These are phyloP conservation scores for Centropus bengalensis DNA, from an alignment of 2,113 vertebrate species.

Conservation along the genomic window DNA sequence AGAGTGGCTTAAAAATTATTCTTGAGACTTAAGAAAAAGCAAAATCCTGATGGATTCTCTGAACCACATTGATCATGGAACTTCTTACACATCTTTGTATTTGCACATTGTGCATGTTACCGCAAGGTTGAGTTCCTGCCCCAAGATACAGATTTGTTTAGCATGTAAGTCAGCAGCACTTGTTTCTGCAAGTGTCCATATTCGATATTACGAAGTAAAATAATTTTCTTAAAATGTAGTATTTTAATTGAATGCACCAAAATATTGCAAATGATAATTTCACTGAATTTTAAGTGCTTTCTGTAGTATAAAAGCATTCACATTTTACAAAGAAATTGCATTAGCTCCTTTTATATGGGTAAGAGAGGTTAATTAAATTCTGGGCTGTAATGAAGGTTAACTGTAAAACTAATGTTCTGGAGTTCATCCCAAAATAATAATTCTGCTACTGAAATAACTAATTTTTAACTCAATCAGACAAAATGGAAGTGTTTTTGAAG, in stretches of 20 bases:
- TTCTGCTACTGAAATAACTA: conserved; percentile 65
- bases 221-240: conserved; percentile 1
- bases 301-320: conserved; percentile 19
- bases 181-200: neutral
- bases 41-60: neutral
- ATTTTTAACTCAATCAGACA: conserved; percentile 61
- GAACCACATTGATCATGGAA: neutral
- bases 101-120: neutral
- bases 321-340: conserved; percentile 65
- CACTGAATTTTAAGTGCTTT: conserved; percentile 40
- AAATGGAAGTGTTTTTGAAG: conserved; percentile 41
- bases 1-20: neutral
- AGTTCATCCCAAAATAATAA: conserved; percentile 67
- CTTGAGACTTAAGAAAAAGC: neutral
- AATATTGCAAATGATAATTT: conserved; percentile 8
- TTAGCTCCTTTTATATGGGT: conserved; percentile 33
- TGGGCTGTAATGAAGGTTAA: conserved; percentile 59
- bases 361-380: conserved; percentile 66
- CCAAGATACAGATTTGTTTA: neutral
- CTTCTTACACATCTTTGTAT: neutral
- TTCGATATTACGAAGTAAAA: neutral
- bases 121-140: neutral
- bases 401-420: conserved; percentile 59
- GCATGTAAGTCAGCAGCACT: neutral
- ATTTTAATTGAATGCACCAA: conserved; percentile 22